Conservation (phyloP, 2,888 invertebrate genomes). For the Andrena chrysosceles region DNA sequence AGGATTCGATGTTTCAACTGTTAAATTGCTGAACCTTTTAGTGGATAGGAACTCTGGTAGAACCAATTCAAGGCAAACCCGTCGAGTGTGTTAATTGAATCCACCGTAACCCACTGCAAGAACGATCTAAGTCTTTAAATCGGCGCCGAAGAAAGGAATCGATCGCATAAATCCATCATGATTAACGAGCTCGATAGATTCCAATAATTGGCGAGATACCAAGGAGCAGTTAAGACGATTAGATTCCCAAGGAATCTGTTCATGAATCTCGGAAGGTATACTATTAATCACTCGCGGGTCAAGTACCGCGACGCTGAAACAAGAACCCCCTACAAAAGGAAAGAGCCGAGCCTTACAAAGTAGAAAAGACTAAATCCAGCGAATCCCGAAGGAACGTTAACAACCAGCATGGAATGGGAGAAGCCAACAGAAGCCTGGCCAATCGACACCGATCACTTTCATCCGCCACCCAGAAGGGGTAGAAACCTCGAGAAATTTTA, state of each 20-base stretch:
- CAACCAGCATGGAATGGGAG: too few species aligned
- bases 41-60: too few species aligned
- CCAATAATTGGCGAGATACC: conserved; percentile 7
- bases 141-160: not conserved
- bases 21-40: too few species aligned
- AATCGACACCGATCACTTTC: not conserved
- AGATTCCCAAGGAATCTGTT: conserved; percentile 20
- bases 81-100: not conserved
- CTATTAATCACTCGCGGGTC: conserved; percentile 12
- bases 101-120: not conserved
- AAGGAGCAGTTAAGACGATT: conserved; percentile 8
- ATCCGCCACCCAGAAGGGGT: not conserved
- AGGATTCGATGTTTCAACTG: not conserved
- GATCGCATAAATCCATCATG: conserved; percentile 13
- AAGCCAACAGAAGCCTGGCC: not conserved
- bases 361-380: too few species aligned
- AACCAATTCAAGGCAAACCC: too few species aligned
- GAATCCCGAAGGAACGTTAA: too few species aligned
- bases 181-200: conserved; percentile 24
- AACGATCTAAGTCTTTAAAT: conserved; percentile 12
- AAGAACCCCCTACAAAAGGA: not conserved
- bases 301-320: conserved; percentile 12
- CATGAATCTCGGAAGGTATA: not conserved
- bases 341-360: too few species aligned
- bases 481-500: not conserved